Conservation (phyloP, 2,113 vertebrate species). For the Rafetus swinhoei region DNA sequence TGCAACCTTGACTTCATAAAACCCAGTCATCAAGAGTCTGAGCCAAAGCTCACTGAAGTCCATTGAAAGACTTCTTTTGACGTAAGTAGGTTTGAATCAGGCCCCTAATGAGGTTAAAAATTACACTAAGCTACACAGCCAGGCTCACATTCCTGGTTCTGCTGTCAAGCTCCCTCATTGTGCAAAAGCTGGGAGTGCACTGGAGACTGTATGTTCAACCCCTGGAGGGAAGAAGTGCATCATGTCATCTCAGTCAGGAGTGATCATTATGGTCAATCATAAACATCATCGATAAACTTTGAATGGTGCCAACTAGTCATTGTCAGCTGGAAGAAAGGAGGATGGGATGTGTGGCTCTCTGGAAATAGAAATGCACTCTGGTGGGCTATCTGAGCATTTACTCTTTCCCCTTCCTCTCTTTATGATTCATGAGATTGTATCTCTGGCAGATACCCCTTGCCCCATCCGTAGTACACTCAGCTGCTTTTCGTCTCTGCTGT, state of each 20-base stretch:
- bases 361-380: accelerated
- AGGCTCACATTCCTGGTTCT: not conserved
- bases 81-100: not conserved
- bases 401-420: not conserved
- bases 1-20: not conserved
- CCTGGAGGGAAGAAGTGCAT: not conserved
- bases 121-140: not conserved
- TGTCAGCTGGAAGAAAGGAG: not conserved
- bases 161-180: not conserved
- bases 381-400: not conserved
- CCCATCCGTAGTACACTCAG: not conserved
- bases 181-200: not conserved
- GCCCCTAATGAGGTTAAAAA: not conserved
- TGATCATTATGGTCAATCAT: accelerated
- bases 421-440: not conserved
- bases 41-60: accelerated
- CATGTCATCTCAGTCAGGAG: not conserved
- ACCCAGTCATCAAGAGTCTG: accelerated
- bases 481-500: not conserved
- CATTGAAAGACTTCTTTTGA: not conserved
- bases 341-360: accelerated
- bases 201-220: not conserved
- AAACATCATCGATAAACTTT: accelerated
- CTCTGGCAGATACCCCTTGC: not conserved
- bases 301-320: not conserved